Conservation (phyloP, 2,888 invertebrate genomes). For the Lordiphosa fenestrarum region DNA sequence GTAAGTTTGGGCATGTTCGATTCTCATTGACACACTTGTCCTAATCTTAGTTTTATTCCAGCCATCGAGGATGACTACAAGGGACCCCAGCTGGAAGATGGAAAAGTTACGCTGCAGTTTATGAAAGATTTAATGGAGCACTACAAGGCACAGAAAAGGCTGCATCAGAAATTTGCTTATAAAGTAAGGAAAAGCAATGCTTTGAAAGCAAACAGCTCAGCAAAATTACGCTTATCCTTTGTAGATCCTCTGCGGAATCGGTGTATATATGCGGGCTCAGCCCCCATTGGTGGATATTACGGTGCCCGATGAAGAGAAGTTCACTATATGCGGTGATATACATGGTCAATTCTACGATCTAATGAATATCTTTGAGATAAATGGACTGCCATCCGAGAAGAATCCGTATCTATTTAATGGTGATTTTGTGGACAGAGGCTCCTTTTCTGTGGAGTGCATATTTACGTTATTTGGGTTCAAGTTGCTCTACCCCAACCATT, state of each 20-base stretch:
- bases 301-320: slow-evolving; percentile 92
- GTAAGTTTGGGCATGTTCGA: slow-evolving; percentile 81
- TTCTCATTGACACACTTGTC: not conserved
- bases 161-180: slow-evolving; percentile 98
- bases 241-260: slow-evolving; percentile 96
- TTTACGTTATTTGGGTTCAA: slow-evolving; percentile 98
- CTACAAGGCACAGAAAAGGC: slow-evolving; percentile 93
- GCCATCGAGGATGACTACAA: slow-evolving; percentile 96
- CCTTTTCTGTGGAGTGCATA: slow-evolving; percentile 99
- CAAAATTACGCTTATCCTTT: not conserved
- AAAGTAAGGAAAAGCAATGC: slow-evolving; percentile 83
- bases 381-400: slow-evolving; percentile 94
- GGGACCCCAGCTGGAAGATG: slow-evolving; percentile 94
- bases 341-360: slow-evolving; percentile 99
- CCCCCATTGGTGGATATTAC: slow-evolving; percentile 94
- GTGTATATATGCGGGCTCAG: slow-evolving; percentile 89
- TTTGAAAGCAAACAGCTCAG: not conserved
- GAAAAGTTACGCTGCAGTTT: slow-evolving; percentile 93
- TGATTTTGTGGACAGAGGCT: slow-evolving; percentile 99
- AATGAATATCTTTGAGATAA: slow-evolving; percentile 97
- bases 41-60: slow-evolving; percentile 76
- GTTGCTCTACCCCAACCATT: slow-evolving; percentile 96
- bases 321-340: slow-evolving; percentile 99
- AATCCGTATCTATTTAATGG: slow-evolving; percentile 99
- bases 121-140: slow-evolving; percentile 93